Evolutionary conservation across 2,113 vertebrate genomes (phyloP).

Genomic region (Pseudonaja textilis): DNA sequence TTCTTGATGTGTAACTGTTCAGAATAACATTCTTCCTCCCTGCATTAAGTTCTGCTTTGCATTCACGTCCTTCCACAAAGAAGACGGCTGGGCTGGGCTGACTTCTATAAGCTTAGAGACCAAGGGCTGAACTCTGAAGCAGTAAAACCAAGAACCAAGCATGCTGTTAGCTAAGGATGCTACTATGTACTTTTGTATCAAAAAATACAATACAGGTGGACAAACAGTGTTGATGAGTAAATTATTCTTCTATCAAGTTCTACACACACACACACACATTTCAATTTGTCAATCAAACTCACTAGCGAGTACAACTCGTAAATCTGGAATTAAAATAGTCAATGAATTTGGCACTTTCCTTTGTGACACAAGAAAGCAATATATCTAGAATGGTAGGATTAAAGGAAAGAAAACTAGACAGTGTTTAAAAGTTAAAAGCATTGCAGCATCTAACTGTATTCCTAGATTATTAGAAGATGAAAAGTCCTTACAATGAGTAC

Average conservation of each 20-base stretch:
- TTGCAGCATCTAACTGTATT: neutral
- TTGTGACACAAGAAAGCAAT: fast-evolving
- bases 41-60: neutral
- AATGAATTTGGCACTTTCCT: fast-evolving
- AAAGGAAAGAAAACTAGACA: neutral
- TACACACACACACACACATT: neutral
- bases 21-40: fast-evolving
- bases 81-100: neutral
- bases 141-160: neutral
- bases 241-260: neutral
- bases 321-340: neutral
- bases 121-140: neutral
- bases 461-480: neutral
- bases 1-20: neutral
- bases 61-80: neutral
- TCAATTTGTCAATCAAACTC: neutral
- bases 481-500: neutral
- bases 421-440: neutral
- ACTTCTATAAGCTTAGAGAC: neutral
- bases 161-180: fast-evolving
- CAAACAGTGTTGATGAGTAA: neutral
- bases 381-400: neutral
- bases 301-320: neutral
- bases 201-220: neutral
- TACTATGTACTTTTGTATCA: neutral